Conservation (phyloP, 2,888 invertebrate genomes). For the Cephus spinipes region DNA sequence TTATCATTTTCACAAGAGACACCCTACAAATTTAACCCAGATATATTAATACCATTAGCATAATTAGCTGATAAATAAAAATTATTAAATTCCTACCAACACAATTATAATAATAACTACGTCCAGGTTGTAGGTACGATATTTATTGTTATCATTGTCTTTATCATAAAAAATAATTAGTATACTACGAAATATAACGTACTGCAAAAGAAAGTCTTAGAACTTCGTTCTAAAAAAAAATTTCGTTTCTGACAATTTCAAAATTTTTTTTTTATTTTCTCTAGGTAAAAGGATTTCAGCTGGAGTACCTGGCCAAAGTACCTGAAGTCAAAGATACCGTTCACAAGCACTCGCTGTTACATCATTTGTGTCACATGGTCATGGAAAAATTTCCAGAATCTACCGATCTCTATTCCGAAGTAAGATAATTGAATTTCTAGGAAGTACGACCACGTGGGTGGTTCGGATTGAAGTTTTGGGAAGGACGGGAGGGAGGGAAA, state of each 20-base stretch:
- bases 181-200: too few relatives aligned
- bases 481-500: neutral
- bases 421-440: constrained; percentile 59
- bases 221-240: neutral
- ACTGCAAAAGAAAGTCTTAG: too few relatives aligned
- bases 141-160: too few relatives aligned
- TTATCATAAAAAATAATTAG: too few relatives aligned
- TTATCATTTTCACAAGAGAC: too few relatives aligned
- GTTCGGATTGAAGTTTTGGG: neutral
- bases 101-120: neutral
- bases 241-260: too few relatives aligned
- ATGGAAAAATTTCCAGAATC: constrained; percentile 96
- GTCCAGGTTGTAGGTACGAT: too few relatives aligned
- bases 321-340: constrained; percentile 99
- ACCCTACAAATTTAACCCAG: neutral
- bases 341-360: constrained; percentile 96
- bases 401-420: constrained; percentile 97
- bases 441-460: neutral
- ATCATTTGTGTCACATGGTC: constrained; percentile 97
- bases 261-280: constrained; percentile 23
- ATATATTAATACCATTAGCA: neutral
- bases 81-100: neutral
- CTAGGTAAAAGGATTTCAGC: constrained; percentile 93
- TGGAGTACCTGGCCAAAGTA: constrained; percentile 97
- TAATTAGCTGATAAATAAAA: neutral